Evolutionary conservation across 2,797 vertebrate species (phyloP).

Genomic region (Chloroceryle inda): DNA sequence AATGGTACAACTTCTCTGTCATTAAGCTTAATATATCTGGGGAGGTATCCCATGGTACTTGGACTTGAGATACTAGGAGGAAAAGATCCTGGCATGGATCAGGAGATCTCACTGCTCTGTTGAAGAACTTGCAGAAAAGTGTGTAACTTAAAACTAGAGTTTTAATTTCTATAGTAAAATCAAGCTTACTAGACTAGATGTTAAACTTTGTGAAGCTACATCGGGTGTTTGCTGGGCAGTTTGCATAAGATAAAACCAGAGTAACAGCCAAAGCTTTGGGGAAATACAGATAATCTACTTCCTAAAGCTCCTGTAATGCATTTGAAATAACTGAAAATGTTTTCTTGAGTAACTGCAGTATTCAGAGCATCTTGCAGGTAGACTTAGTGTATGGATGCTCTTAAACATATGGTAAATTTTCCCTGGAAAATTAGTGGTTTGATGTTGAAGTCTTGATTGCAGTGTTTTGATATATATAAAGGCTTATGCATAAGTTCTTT

Average conservation of each 20-base stretch:
- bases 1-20: not conserved
- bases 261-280: not conserved
- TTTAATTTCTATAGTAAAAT: not conserved
- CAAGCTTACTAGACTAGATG: not conserved
- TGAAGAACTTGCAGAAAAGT: not conserved
- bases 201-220: not conserved
- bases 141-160: not conserved
- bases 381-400: not conserved
- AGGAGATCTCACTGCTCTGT: not conserved
- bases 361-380: not conserved
- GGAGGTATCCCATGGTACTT: not conserved
- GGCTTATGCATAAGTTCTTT: not conserved
- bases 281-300: not conserved
- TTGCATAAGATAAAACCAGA: not conserved
- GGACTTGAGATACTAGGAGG: not conserved
- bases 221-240: not conserved
- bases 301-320: not conserved
- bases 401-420: not conserved
- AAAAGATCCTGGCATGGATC: not conserved
- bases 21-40: not conserved
- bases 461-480: not conserved
- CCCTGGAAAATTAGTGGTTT: not conserved
- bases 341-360: not conserved
- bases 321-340: not conserved
- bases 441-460: not conserved